Percentiles rank a stretch among this genome's conserved stretches.
phyloP scores from a whole-genome alignment of 2,113 vertebrate genomes.

The Lophius piscatorius region DNA sequence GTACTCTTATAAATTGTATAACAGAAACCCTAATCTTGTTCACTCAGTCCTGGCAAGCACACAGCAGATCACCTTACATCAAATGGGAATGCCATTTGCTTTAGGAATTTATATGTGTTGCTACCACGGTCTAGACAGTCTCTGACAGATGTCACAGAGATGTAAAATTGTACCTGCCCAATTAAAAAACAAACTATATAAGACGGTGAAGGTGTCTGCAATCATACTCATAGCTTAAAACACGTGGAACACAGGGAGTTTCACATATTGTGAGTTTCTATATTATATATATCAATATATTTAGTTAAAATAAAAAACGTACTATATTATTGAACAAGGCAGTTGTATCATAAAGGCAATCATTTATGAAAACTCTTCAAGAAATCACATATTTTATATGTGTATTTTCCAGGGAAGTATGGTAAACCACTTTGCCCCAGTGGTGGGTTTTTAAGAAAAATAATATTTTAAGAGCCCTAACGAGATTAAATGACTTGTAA shows the following conservation, averaged over 20 bases:
- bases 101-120: conserved; percentile 71
- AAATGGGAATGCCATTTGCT: conserved; percentile 75
- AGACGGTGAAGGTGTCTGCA: conserved; percentile 41
- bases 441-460: conserved; percentile 29
- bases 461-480: conserved; percentile 59
- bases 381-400: conserved; percentile 16
- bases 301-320: not conserved
- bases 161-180: conserved; percentile 57
- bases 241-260: not conserved
- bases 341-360: conserved; percentile 4
- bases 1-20: conserved; percentile 46
- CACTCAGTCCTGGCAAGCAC: conserved; percentile 49
- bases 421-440: conserved; percentile 17
- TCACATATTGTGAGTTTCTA: not conserved
- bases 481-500: conserved; percentile 70
- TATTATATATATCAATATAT: not conserved
- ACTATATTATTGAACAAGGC: conserved; percentile 1
- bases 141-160: conserved; percentile 64
- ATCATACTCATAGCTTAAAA: conserved; percentile 14
- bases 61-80: conserved; percentile 68
- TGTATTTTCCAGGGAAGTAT: not conserved
- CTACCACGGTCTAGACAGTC: conserved; percentile 71
- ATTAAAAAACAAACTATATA: conserved; percentile 40
- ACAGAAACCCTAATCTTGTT: conserved; percentile 61
- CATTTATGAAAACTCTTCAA: not conserved